Evolutionary conservation across 2,797 vertebrate genomes (phyloP).

Genomic region (Enteromius radiatus): DNA sequence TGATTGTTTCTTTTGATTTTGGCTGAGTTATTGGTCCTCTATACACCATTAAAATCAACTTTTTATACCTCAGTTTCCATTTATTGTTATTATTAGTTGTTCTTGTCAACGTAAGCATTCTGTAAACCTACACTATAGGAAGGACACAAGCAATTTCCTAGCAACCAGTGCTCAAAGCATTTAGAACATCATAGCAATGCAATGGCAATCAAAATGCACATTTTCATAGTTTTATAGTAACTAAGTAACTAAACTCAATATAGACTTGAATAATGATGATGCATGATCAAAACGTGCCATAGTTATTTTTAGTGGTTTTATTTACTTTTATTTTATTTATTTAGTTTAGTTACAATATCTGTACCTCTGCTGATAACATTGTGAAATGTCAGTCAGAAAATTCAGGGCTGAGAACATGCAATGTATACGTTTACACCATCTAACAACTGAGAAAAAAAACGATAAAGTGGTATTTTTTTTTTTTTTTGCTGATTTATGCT

Average conservation of each 20-base stretch:
- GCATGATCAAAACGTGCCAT: not conserved
- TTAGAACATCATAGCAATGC: not conserved
- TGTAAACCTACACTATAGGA: not conserved
- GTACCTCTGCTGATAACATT: not conserved
- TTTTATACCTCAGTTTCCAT: constrained; percentile 21
- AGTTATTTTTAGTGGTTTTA: not conserved
- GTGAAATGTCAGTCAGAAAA: not conserved
- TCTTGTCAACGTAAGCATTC: not conserved
- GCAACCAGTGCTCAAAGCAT: not conserved
- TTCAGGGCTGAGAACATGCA: not conserved
- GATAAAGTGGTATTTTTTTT: not conserved
- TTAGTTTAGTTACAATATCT: not conserved
- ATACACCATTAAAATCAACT: constrained; percentile 37
- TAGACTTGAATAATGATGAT: not conserved
- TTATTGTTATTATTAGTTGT: not conserved
- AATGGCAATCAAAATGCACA: not conserved
- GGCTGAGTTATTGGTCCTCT: constrained; percentile 6
- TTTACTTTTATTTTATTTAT: no score
- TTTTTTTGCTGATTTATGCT: not conserved
- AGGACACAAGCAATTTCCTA: not conserved
- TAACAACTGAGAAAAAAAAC: not conserved
- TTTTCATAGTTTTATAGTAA: not conserved
- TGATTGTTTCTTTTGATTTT: constrained; percentile 17
- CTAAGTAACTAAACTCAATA: not conserved
- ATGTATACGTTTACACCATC: not conserved